Evolutionary conservation across 2,113 vertebrate species (phyloP).

Genomic region (Coregonus clupeaformis): DNA sequence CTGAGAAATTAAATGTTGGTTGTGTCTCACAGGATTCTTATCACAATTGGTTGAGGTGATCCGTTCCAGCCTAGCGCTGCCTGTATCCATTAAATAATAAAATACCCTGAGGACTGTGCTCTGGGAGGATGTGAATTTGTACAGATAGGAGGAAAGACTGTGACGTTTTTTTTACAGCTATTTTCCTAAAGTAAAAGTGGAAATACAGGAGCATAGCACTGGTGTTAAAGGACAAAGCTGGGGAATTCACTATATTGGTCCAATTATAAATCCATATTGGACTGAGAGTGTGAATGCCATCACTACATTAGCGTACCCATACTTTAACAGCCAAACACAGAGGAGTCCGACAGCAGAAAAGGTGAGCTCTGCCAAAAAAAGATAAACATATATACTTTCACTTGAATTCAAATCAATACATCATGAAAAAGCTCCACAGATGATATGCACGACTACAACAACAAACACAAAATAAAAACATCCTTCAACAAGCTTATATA

Average conservation of each 20-base stretch:
- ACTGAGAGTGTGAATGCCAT: too few species aligned
- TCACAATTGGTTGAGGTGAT: slow-evolving; percentile 69
- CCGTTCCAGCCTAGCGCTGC: slow-evolving; percentile 68
- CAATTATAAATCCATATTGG: background rate
- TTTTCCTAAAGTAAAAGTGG: background rate
- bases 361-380: too few species aligned
- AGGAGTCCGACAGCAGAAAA: too few species aligned
- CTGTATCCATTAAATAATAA: slow-evolving; percentile 65
- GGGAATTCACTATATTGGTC: background rate
- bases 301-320: too few species aligned
- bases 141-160: slow-evolving; percentile 10
- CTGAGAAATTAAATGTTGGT: slow-evolving; percentile 49
- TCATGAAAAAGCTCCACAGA: too few species aligned
- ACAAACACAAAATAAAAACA: too few species aligned
- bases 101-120: slow-evolving; percentile 56
- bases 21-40: slow-evolving; percentile 63
- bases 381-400: too few species aligned
- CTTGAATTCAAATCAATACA: too few species aligned
- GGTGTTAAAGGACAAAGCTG: background rate
- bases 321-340: too few species aligned
- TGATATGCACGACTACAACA: too few species aligned
- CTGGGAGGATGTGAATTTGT: slow-evolving; percentile 11
- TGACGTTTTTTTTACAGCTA: background rate
- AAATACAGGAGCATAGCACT: background rate
- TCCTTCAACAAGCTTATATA: too few species aligned